Evolutionary conservation across 2,113 vertebrate genomes (phyloP).

Genomic region (Sakesphorus luctuosus): DNA sequence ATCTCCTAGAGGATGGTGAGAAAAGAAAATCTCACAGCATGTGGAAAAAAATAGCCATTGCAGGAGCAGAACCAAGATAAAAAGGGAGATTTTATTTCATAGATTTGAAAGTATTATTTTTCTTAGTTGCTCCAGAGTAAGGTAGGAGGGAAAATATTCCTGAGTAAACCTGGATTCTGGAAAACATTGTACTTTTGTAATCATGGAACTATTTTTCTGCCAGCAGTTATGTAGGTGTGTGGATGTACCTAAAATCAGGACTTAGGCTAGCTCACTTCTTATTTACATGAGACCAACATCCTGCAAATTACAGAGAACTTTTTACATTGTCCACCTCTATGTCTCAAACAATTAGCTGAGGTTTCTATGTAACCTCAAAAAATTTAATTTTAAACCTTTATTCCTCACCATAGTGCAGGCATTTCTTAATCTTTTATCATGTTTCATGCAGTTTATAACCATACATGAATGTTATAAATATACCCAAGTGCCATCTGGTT

Average conservation of each 20-base stretch:
- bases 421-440: not conserved
- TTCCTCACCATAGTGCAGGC: not conserved
- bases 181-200: not conserved
- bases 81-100: not conserved
- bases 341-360: not conserved
- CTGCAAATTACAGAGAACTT: not conserved
- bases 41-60: not conserved
- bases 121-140: not conserved
- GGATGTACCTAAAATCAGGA: not conserved
- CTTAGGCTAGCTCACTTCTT: not conserved
- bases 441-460: slow-evolving; percentile 17
- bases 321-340: not conserved
- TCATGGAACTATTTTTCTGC: not conserved
- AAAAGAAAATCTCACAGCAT: not conserved
- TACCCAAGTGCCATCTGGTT: slow-evolving; percentile 48
- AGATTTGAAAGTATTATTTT: not conserved
- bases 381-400: not conserved
- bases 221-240: not conserved
- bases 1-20: not conserved
- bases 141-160: not conserved
- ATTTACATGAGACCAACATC: not conserved
- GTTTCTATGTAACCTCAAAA: not conserved
- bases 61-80: not conserved
- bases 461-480: slow-evolving; percentile 19
- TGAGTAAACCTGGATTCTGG: not conserved